These are phyloP conservation scores for Stegodyphus dumicola DNA, from an alignment of 1,140 invertebrate species.

Conservation along the genomic window DNA sequence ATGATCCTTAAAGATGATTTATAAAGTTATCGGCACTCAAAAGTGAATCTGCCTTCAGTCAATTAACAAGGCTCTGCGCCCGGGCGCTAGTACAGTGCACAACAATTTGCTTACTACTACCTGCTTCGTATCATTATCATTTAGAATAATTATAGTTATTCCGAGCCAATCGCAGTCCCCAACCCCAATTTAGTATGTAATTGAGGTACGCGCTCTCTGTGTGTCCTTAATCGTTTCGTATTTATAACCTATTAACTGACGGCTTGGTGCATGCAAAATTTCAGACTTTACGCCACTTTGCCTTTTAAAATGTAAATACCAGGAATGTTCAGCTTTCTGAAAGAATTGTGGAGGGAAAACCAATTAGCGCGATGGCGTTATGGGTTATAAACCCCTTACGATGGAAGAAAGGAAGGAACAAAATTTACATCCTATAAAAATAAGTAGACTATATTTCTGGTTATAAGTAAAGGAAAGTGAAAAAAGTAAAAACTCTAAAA, in stretches of 20 bases:
- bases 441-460: too few relatives aligned
- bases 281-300: constrained; percentile 31
- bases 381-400: too few relatives aligned
- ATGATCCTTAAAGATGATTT: constrained; percentile 3
- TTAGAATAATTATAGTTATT: constrained; percentile 58
- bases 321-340: not conserved
- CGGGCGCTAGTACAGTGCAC: not conserved
- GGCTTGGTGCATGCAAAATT: constrained; percentile 19
- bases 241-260: constrained; percentile 33
- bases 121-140: constrained; percentile 52
- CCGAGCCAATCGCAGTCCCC: constrained; percentile 30
- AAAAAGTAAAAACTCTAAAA: too few relatives aligned
- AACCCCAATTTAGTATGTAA: constrained; percentile 47
- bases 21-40: constrained; percentile 22
- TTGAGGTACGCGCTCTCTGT: constrained; percentile 28
- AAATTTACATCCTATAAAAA: too few relatives aligned
- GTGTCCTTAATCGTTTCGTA: constrained; percentile 16
- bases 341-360: not conserved
- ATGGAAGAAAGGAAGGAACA: too few relatives aligned
- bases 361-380: too few relatives aligned
- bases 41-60: constrained; percentile 4
- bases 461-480: too few relatives aligned
- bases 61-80: constrained; percentile 3
- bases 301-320: constrained; percentile 9
- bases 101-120: constrained; percentile 49